Conservation (phyloP, 2,113 vertebrate genomes). For the Alaudala cheleensis region DNA sequence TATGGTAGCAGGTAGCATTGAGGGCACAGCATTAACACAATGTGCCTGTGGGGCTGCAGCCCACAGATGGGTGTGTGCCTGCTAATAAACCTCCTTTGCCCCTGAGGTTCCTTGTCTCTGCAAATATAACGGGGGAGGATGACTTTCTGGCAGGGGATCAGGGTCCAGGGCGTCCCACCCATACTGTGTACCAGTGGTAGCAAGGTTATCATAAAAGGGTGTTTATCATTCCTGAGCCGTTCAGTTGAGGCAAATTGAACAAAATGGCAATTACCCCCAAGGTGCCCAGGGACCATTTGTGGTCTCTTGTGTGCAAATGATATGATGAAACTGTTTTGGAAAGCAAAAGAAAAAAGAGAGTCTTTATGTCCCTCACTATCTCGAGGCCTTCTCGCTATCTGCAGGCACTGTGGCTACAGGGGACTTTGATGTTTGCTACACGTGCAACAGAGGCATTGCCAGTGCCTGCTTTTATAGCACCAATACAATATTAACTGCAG, state of each 20-base stretch:
- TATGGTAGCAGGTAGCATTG: neutral
- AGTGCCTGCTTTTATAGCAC: neutral
- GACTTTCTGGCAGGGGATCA: slow-evolving; percentile 36
- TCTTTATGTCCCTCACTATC: neutral
- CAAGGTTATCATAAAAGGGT: neutral
- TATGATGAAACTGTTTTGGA: neutral
- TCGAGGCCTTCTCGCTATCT: neutral
- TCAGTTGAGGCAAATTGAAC: slow-evolving; percentile 22
- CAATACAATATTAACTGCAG: neutral
- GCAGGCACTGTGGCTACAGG: neutral
- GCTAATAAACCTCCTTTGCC: slow-evolving; percentile 9
- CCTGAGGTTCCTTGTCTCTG: neutral
- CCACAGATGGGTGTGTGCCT: neutral
- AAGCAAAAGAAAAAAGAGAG: neutral
- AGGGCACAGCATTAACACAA: neutral
- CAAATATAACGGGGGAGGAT: neutral
- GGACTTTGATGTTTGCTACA: neutral
- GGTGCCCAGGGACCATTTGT: neutral
- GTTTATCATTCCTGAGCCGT: neutral
- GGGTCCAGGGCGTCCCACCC: neutral
- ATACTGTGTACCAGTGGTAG: accelerated
- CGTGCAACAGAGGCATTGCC: neutral
- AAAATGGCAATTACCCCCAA: slow-evolving; percentile 14
- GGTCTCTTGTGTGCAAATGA: neutral
- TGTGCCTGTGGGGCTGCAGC: neutral